Base-by-base conservation (phyloP, 2,797 vertebrate species). In the Thalassophryne amazonica region DNA sequence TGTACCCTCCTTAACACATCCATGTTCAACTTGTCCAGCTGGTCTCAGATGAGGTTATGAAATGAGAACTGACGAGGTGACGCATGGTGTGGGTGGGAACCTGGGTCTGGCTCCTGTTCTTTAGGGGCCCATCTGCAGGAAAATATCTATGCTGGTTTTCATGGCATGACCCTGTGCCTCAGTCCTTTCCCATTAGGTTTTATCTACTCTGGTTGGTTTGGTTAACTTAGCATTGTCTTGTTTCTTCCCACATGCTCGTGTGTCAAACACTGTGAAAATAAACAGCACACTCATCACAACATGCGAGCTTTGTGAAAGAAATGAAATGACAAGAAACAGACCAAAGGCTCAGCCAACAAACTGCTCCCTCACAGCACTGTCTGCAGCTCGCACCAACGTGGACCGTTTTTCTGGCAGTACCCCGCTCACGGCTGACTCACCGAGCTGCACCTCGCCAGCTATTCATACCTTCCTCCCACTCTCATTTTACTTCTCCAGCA, bases 391-490 rank as follows among this genome's bases (percentile, higher is more conserved):
- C 33, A 59, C 23, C 60, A n/a, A 75, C 59, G 59, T 52, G 57
- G 60, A 47, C 42, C 45, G n/a, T n/a, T 38, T 71, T 73, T 73
- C 34, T 70, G 78, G 69, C 69, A 47, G 52, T 34, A 40, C 7
- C 45, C 43, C 4, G 7, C n/a, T 37, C 48, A 57, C 65, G 67
- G 62, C 71, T 84, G 81, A 86, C 69, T 84, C 79, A 87, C 66
- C 6, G n/a, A 43, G 24, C 7, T 60, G 55, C 46, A 56, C 42
- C 21, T 36, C 41, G 71, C 76, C 85, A 80, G 69, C 71, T 69
- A 78, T 80, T 84, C 78, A 70, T 79, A 68, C 76, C 64, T 79
- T 71, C 63, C 52, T 68, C 62, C 69, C 49, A 50, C 55, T 73
- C 63, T 63, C 56, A 14, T 46, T 77, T 73, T 43, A 55, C 73